These are phyloP conservation scores for Carpatolechia fugitivella DNA, from an alignment of 2,888 invertebrate genomes.

Conservation along the genomic window DNA sequence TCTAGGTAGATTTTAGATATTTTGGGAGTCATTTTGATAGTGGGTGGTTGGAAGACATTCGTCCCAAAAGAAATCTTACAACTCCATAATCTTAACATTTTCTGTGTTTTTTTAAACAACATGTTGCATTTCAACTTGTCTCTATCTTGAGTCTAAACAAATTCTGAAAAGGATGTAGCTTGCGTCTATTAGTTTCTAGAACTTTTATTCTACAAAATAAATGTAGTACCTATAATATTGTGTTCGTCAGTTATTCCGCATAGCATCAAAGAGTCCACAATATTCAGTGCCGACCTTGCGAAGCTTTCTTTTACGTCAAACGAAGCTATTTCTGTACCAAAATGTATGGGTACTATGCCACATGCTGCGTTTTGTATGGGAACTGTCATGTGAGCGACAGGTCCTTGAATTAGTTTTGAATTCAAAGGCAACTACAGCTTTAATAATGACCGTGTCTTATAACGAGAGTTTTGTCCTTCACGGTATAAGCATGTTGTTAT, in stretches of 20 bases:
- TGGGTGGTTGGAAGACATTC: no score
- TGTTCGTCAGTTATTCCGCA: neutral
- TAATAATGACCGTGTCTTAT: neutral
- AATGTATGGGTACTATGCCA: neutral
- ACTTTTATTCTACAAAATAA: no score
- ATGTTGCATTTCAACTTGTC: no score
- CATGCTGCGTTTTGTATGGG: conserved; percentile 1
- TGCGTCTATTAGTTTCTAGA: no score
- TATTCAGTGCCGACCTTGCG: neutral
- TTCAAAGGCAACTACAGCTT: neutral
- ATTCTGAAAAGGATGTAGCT: no score
- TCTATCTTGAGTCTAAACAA: no score
- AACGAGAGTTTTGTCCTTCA: neutral
- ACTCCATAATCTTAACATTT: no score
- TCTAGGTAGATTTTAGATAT: no score
- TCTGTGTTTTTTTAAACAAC: no score
- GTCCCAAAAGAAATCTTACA: no score
- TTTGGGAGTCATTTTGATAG: no score
- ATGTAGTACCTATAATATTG: neutral
- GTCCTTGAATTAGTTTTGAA: neutral
- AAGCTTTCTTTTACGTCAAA: conserved; percentile 5
- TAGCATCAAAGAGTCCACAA: neutral
- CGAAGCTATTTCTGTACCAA: neutral
- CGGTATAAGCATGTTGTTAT: neutral
- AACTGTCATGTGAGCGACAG: neutral